A percentile compares a stretch with the other conserved stretches of the same genome.
These are phyloP conservation scores for Paguma larvata DNA, from an alignment of 2,797 vertebrate genomes.

Conservation along the genomic window DNA sequence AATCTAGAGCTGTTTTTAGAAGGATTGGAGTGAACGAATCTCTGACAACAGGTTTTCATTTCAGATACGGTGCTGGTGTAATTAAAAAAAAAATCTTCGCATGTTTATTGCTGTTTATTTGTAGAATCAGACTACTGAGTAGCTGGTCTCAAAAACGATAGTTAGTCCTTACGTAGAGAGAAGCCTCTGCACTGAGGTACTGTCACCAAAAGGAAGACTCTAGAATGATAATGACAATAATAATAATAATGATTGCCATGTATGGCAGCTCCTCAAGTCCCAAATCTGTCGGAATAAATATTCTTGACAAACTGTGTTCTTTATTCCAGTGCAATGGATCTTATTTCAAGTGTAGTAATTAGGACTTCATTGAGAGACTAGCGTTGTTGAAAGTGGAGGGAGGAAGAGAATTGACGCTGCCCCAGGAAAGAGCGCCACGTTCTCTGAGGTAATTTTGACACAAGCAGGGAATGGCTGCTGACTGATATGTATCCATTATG, in stretches of 20 bases:
- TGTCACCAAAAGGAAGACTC: not conserved
- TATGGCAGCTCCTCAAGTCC: not conserved
- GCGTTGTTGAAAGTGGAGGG: not conserved
- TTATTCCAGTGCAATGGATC: not conserved
- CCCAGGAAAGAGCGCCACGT: not conserved
- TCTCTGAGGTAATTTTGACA: not conserved
- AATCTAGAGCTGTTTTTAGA: conserved; percentile 19
- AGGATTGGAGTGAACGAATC: not conserved
- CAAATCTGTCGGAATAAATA: not conserved
- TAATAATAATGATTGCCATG: not conserved
- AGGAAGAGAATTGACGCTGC: not conserved
- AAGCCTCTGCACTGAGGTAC: not conserved
- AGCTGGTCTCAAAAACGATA: not conserved
- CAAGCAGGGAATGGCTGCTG: not conserved
- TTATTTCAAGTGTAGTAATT: not conserved
- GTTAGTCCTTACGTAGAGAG: not conserved
- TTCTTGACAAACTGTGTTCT: not conserved
- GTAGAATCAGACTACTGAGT: not conserved
- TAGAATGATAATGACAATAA: not conserved
- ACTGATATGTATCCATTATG: not conserved
- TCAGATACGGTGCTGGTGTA: not conserved
- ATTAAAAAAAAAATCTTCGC: not conserved
- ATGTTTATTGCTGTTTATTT: not conserved
- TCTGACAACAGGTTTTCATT: conserved; percentile 1
- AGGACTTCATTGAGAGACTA: not conserved